These are phyloP conservation scores for Drosophila kanekoi DNA, from an alignment of 2,888 invertebrate species.

Conservation along the genomic window DNA sequence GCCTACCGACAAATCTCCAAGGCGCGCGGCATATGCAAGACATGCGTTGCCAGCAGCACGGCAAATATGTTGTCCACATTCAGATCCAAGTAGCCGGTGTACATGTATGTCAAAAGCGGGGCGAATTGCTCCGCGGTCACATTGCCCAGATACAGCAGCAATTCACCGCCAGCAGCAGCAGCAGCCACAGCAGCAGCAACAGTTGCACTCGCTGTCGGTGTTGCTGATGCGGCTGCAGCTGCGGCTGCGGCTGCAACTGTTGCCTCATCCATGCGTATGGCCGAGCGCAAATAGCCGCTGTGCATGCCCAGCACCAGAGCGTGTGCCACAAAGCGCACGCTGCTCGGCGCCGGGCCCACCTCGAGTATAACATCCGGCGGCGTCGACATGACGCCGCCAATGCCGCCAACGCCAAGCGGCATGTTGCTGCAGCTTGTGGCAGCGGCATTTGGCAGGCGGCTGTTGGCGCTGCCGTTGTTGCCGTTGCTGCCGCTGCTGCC, in stretches of 20 bases:
- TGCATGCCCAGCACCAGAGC: conserved; percentile 88
- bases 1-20: conserved; percentile 88
- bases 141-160: conserved; percentile 86
- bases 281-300: conserved; percentile 90
- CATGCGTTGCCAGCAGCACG: conserved; percentile 89
- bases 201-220: conserved; percentile 28
- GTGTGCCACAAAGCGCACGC: conserved; percentile 89
- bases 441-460: conserved; percentile 10
- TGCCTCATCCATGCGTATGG: conserved; percentile 85
- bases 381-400: conserved; percentile 66
- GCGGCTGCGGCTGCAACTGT: conserved; percentile 30
- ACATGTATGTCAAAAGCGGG: conserved; percentile 90
- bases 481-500: conserved; percentile 57
- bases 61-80: conserved; percentile 90
- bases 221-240: conserved; percentile 21
- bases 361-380: conserved; percentile 88
- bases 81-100: conserved; percentile 90
- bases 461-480: conserved; percentile 27
- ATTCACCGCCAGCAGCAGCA: conserved; percentile 48
- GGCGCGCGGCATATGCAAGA: conserved; percentile 90
- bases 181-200: conserved; percentile 8
- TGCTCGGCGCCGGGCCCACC: conserved; percentile 87
- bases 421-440: conserved; percentile 19
- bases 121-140: conserved; percentile 88
- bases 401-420: conserved; percentile 17